Evolutionary conservation across 2,113 vertebrate genomes (phyloP).

Genomic region (Manacus vitellinus): DNA sequence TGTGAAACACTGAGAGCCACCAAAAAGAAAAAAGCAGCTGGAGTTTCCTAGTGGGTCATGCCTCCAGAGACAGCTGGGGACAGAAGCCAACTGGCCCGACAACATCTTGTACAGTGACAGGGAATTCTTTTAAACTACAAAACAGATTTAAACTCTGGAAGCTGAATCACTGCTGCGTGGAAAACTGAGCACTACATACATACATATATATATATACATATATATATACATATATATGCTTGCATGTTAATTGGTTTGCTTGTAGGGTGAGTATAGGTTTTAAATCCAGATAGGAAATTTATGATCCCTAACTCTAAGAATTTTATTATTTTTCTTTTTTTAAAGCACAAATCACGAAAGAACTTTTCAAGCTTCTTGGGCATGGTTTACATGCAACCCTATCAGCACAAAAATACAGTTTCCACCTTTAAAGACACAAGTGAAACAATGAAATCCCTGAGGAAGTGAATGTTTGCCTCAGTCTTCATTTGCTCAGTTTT

Average conservation of each 20-base stretch:
- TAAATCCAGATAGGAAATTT: neutral
- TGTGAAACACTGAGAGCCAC: conserved; percentile 69
- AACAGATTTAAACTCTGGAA: neutral
- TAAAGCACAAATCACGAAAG: neutral
- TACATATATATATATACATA: accelerated
- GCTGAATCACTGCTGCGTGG: neutral
- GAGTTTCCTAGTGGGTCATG: conserved; percentile 68
- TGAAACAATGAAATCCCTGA: neutral
- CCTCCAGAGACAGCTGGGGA: conserved; percentile 87
- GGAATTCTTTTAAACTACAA: neutral
- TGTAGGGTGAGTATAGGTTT: neutral
- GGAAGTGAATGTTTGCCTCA: neutral
- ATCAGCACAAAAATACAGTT: neutral
- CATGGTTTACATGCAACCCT: neutral
- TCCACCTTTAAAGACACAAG: neutral
- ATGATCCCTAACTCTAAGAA: neutral
- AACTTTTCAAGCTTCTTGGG: neutral
- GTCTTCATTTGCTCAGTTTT: neutral
- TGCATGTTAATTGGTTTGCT: neutral
- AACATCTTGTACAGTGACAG: neutral
- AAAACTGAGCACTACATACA: accelerated
- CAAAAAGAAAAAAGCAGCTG: conserved; percentile 52
- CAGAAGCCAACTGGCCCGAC: conserved; percentile 82
- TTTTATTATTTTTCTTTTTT: neutral
- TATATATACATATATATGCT: accelerated